Evolutionary conservation across 2,888 invertebrate genomes (phyloP).

Genomic region (Scaptodrosophila latifasciaeformis): DNA sequence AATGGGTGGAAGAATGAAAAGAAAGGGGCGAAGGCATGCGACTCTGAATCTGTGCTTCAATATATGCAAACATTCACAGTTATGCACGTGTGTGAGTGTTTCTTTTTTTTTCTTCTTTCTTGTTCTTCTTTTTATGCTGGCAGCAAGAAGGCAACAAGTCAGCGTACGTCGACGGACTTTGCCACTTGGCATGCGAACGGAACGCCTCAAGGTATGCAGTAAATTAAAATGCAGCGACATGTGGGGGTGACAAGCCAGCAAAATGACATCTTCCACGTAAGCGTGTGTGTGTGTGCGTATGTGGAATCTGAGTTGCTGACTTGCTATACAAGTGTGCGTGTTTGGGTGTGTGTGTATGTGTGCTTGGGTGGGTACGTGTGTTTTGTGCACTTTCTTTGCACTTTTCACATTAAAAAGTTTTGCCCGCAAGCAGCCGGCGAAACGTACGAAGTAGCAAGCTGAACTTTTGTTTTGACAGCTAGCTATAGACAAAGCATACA

Average conservation of each 20-base stretch:
- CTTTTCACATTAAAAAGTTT: conserved; percentile 67
- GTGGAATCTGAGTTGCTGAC: conserved; percentile 12
- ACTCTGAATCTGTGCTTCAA: no score
- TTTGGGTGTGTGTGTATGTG: not conserved
- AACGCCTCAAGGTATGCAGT: conserved; percentile 67
- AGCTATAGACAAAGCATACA: conserved; percentile 18
- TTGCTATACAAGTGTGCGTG: conserved; percentile 23
- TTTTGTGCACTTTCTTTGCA: conserved; percentile 63
- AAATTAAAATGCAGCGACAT: conserved; percentile 68
- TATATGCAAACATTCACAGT: no score
- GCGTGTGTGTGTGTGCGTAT: conserved; percentile 16
- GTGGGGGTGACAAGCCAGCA: conserved; percentile 23
- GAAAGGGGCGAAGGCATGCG: no score
- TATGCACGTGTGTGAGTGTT: not conserved
- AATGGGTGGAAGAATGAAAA: no score
- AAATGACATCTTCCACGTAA: conserved; percentile 22
- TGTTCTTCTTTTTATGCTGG: not conserved
- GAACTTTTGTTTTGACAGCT: conserved; percentile 63
- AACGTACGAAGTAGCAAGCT: conserved; percentile 25
- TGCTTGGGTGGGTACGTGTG: no score
- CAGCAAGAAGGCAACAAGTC: conserved; percentile 53
- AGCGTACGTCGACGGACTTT: conserved; percentile 54
- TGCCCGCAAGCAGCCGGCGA: conserved; percentile 59
- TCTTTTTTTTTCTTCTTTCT: not conserved
- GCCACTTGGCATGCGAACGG: conserved; percentile 55